phyloP scores from a whole-genome alignment of 2,113 vertebrate species.

The Sebastes fasciatus region DNA sequence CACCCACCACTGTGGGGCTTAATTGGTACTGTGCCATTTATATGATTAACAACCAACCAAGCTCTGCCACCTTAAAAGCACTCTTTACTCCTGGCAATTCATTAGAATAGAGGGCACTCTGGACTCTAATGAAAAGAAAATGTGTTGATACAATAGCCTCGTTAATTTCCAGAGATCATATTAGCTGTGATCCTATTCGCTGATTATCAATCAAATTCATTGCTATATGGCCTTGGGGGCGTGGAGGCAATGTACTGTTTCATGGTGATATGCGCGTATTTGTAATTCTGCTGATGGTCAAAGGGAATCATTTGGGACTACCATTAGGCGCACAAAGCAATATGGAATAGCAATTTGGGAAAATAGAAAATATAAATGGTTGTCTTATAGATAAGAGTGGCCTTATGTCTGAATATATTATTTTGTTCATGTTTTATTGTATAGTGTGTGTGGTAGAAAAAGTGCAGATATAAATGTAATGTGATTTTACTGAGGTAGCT shows the following conservation, averaged over 20 bases:
- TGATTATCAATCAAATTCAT: constrained; percentile 76
- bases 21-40: constrained; percentile 76
- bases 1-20: constrained; percentile 56
- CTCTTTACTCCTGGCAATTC: constrained; percentile 70
- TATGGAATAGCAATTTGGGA: constrained; percentile 39
- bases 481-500: too few species aligned
- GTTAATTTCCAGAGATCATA: constrained; percentile 76
- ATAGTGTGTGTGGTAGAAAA: not conserved
- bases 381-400: constrained; percentile 25
- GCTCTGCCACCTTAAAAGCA: constrained; percentile 71
- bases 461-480: too few species aligned
- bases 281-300: constrained; percentile 69
- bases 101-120: constrained; percentile 68
- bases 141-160: constrained; percentile 74
- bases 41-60: constrained; percentile 76
- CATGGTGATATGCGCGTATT: constrained; percentile 69
- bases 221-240: constrained; percentile 53
- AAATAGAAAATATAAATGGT: constrained; percentile 51
- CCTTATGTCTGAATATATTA: not conserved
- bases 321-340: constrained; percentile 39
- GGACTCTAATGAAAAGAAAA: constrained; percentile 80
- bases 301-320: constrained; percentile 46
- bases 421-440: not conserved
- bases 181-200: constrained; percentile 65
- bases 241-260: constrained; percentile 71